Conservation (phyloP, 2,113 vertebrate genomes). For the Pteruthius melanotis region DNA sequence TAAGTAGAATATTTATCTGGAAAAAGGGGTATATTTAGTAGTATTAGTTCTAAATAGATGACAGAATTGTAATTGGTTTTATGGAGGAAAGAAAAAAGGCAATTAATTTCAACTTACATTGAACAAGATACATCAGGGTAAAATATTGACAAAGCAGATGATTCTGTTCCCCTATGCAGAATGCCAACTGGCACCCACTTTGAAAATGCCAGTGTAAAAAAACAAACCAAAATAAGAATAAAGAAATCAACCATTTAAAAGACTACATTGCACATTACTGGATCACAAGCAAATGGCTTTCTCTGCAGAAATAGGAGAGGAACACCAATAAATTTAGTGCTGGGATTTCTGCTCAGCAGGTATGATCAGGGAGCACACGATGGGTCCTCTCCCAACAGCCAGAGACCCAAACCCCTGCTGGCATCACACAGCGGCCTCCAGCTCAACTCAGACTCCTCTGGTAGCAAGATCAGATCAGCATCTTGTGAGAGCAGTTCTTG, state of each 20-base stretch:
- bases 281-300: not conserved
- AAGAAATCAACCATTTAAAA: not conserved
- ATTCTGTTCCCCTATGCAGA: conserved; percentile 30
- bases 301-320: not conserved
- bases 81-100: conserved; percentile 37
- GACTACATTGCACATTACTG: not conserved
- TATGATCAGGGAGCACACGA: rapidly evolving
- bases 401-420: not conserved
- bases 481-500: not conserved
- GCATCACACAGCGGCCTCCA: not conserved
- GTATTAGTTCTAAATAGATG: conserved; percentile 18
- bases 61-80: conserved; percentile 28
- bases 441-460: not conserved
- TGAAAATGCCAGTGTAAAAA: conserved; percentile 8
- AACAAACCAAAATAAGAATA: not conserved
- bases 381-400: not conserved
- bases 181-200: conserved; percentile 53
- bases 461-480: not conserved
- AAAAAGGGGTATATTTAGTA: not conserved
- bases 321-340: not conserved
- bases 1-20: not conserved
- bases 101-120: conserved; percentile 61
- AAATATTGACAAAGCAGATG: conserved; percentile 62
- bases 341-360: not conserved
- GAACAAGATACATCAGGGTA: conserved; percentile 62